These are phyloP conservation scores for Sipha flava DNA, from an alignment of 1,140 invertebrate species.

Conservation along the genomic window DNA sequence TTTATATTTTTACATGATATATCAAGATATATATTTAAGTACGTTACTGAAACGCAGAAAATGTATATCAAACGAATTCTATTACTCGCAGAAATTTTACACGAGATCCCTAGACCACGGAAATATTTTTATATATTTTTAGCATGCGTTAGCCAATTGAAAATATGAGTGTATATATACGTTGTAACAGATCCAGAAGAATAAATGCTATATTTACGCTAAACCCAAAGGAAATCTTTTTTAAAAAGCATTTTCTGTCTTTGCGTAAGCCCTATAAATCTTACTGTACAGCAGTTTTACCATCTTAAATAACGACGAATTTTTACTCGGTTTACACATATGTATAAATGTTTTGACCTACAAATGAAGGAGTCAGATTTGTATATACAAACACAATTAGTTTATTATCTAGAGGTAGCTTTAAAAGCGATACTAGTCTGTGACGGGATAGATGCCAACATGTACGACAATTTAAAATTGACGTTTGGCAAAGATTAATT, in stretches of 20 bases:
- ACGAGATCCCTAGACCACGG: neutral
- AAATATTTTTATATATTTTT: neutral
- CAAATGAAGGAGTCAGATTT: neutral
- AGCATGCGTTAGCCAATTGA: neutral
- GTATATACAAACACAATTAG: neutral
- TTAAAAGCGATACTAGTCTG: neutral
- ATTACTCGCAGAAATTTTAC: neutral
- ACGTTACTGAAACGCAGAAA: neutral
- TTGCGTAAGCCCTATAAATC: neutral
- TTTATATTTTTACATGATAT: neutral
- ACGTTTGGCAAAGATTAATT: conserved; percentile 18
- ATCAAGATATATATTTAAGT: neutral
- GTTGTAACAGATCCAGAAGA: neutral
- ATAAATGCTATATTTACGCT: neutral
- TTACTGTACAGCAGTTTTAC: neutral
- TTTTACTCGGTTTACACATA: neutral
- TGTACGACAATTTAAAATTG: neutral
- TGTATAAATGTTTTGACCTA: neutral
- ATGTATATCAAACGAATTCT: neutral
- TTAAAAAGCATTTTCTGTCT: neutral
- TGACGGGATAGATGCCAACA: neutral
- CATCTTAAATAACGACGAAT: neutral
- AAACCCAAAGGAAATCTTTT: conserved; percentile 5
- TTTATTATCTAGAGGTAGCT: neutral
- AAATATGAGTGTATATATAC: neutral